Percentiles rank a stretch among this genome's conserved stretches.
These are phyloP conservation scores for Phasia obesa DNA, from an alignment of 2,888 invertebrate species.

Conservation along the genomic window DNA sequence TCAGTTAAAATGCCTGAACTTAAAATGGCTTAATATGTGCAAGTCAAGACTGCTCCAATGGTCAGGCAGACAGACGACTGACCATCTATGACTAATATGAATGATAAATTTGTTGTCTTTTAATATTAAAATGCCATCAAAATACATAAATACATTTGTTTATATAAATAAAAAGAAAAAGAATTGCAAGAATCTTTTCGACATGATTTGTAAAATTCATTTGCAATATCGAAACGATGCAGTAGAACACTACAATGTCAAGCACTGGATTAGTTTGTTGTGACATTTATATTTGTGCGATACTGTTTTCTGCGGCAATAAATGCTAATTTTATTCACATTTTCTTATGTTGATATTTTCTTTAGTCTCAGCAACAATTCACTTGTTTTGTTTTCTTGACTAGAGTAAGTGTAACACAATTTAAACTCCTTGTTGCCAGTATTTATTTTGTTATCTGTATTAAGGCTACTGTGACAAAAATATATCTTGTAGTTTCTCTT, in stretches of 20 bases:
- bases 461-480: no score
- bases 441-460: no score
- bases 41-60: constrained; percentile 24
- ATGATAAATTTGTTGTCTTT: constrained; percentile 60
- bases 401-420: constrained; percentile 47
- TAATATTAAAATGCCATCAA: constrained; percentile 40
- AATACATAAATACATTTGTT: neutral
- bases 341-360: constrained; percentile 10
- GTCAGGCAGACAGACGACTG: constrained; percentile 39
- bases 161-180: neutral
- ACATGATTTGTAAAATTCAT: constrained; percentile 25
- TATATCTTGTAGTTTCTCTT: no score
- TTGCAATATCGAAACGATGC: constrained; percentile 1
- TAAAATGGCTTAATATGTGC: constrained; percentile 36
- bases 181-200: constrained; percentile 46
- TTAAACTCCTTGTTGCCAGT: neutral
- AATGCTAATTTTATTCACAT: constrained; percentile 58
- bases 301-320: neutral
- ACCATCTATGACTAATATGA: constrained; percentile 67
- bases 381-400: constrained; percentile 50
- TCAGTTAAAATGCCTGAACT: constrained; percentile 31
- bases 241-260: neutral
- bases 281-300: constrained; percentile 57
- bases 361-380: neutral
- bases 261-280: constrained; percentile 60